Conservation (phyloP, 2,113 vertebrate species). For the Greenwoodochromis staneri region DNA sequence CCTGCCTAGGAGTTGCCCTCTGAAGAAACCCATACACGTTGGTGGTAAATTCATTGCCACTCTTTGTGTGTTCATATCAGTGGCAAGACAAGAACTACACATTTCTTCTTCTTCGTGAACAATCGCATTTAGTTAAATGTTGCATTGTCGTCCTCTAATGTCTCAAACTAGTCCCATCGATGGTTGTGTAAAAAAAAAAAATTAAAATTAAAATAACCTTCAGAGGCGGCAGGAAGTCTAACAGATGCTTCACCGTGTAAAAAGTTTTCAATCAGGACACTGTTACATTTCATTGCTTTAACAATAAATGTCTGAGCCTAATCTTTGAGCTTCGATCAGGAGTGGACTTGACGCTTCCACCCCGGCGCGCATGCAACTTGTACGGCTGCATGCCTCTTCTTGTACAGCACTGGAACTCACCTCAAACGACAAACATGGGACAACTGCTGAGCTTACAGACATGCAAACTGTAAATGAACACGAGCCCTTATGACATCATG, state of each 20-base stretch:
- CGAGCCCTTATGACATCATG: background rate
- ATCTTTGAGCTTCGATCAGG: background rate
- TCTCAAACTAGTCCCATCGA: background rate
- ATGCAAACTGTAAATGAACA: background rate
- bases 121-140: background rate
- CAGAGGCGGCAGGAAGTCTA: background rate
- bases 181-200: background rate
- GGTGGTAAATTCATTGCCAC: background rate
- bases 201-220: background rate
- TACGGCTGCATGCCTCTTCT: constrained; percentile 10
- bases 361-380: constrained; percentile 1
- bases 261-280: background rate
- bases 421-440: background rate
- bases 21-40: background rate
- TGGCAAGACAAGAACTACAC: background rate
- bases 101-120: background rate
- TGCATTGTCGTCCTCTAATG: background rate
- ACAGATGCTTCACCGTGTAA: background rate
- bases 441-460: background rate
- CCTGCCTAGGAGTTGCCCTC: background rate
- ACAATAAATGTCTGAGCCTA: constrained; percentile 20
- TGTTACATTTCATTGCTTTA: background rate
- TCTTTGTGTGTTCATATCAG: background rate
- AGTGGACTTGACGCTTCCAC: background rate
- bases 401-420: constrained; percentile 30